Conservation (phyloP, 1,140 invertebrate species). For the Patella vulgata region DNA sequence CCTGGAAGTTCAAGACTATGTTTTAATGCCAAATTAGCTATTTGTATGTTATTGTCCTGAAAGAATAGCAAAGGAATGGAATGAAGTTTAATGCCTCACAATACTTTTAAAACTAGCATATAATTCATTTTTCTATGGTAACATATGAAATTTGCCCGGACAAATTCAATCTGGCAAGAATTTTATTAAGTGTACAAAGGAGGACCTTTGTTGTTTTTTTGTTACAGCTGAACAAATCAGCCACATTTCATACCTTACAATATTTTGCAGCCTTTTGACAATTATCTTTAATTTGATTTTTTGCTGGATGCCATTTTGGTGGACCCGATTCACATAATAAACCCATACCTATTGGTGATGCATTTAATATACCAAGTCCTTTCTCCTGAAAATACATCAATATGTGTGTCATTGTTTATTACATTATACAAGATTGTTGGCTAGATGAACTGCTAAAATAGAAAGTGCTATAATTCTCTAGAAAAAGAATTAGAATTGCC, state of each 20-base stretch:
- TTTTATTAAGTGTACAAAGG: too few species aligned
- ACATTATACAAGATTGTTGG: not conserved
- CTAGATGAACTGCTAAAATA: not conserved
- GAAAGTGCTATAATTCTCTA: not conserved
- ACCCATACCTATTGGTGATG: constrained; percentile 82
- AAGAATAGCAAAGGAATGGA: constrained; percentile 1
- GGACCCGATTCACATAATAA: constrained; percentile 81
- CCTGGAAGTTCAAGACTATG: constrained; percentile 53
- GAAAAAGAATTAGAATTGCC: too few species aligned
- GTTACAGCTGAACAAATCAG: too few species aligned
- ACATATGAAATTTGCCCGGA: too few species aligned
- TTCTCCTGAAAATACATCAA: constrained; percentile 68
- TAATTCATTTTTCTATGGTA: too few species aligned
- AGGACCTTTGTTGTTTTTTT: too few species aligned
- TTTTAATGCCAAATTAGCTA: constrained; percentile 58
- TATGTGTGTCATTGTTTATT: not conserved
- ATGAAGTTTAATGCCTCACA: too few species aligned
- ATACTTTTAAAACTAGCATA: too few species aligned
- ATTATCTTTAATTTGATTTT: constrained; percentile 73
- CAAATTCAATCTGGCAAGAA: too few species aligned
- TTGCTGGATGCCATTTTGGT: constrained; percentile 85
- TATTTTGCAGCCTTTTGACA: constrained; percentile 63
- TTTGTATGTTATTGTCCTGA: constrained; percentile 55
- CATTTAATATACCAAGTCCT: constrained; percentile 84
- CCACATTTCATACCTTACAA: constrained; percentile 67